Base-by-base conservation (phyloP, 1,140 invertebrate species). In the Ptiloglossa arizonensis region DNA sequence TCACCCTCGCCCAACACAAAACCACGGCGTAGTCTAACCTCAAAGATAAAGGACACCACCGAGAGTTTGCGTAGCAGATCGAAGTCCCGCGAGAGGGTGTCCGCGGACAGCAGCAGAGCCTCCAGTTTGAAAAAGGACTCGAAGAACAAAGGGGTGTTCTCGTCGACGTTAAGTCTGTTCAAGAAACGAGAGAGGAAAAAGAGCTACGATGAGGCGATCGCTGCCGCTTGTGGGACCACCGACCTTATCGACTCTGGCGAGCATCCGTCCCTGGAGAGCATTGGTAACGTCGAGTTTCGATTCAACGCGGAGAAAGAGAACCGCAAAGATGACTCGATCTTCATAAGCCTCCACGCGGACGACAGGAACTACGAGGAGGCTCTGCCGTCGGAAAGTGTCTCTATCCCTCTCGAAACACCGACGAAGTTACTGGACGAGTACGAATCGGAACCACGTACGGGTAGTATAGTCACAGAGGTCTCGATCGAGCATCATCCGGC, bases 1-100 rank as follows among this genome's bases (percentile, higher is more conserved):
- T 96, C 95, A 1, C 95, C 95, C 11, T 94, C 94, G 68, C 87
- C 93, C 4, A 89, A 79, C 38, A 83, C 84, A 22, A 89, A 90
- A 44, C 88, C 90, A 15, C 86, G 92, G 44, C 86, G 88, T 24
- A 92, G 90, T 38, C 68, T 93, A n/a, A 91, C 91, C 0, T 91
- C 87, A 3, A 91, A 91, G 79, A 75, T 93, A n/a, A 90, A 87
- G 81, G 90, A 92, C 73, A 91, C 91, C 1, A 90, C 91, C 0
- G 91, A 91, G 56, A 91, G 86, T 63, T 44, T 92, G n/a, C 89
- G 89, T 22, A 92, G 90, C 60, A 87, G 90, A 17, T 89, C 89
- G 0, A 90, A 90, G 57, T 91, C 90, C 22, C 71, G 91, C 32
- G 92, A 91, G 32, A 73, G 87, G 0, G 73, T 62, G 0, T 87